Conservation (phyloP, 2,797 vertebrate species). For the Hapalemur alaotrensis region DNA sequence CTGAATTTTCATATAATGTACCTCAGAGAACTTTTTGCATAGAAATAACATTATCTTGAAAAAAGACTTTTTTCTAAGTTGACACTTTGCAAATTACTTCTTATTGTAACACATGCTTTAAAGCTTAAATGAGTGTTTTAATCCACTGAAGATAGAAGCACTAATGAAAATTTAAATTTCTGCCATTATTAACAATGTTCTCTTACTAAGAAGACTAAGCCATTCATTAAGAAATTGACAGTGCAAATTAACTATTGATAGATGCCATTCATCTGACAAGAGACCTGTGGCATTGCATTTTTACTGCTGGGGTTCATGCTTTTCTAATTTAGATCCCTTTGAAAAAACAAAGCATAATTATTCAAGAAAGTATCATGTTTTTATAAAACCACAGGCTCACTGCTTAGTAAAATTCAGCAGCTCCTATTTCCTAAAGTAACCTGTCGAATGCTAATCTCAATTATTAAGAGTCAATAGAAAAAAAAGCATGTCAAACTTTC, state of each 20-base stretch:
- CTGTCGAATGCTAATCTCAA: background rate
- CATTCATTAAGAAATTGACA: conserved; percentile 14
- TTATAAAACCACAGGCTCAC: background rate
- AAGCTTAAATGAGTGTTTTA: conserved; percentile 6
- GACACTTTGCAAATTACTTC: background rate
- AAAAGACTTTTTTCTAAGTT: background rate
- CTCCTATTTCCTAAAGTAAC: conserved; percentile 15
- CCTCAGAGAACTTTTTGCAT: background rate
- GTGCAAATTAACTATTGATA: background rate
- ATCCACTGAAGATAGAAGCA: background rate
- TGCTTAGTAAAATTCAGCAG: conserved; percentile 24
- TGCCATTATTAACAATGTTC: conserved; percentile 27
- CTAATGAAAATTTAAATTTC: conserved; percentile 29
- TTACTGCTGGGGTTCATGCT: background rate
- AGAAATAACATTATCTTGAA: conserved; percentile 13
- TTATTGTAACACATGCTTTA: background rate
- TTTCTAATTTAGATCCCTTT: conserved; percentile 17
- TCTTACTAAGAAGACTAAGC: background rate
- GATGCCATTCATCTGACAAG: conserved; percentile 10
- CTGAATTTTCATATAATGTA: background rate
- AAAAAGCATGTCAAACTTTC: background rate
- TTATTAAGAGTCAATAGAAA: conserved; percentile 19
- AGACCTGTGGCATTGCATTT: background rate
- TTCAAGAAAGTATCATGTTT: background rate
- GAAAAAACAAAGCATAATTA: conserved; percentile 11